A percentile compares a stretch with the other conserved stretches of the same genome.
Conservation (phyloP, 2,888 invertebrate species). For the Microchrysa polita region DNA sequence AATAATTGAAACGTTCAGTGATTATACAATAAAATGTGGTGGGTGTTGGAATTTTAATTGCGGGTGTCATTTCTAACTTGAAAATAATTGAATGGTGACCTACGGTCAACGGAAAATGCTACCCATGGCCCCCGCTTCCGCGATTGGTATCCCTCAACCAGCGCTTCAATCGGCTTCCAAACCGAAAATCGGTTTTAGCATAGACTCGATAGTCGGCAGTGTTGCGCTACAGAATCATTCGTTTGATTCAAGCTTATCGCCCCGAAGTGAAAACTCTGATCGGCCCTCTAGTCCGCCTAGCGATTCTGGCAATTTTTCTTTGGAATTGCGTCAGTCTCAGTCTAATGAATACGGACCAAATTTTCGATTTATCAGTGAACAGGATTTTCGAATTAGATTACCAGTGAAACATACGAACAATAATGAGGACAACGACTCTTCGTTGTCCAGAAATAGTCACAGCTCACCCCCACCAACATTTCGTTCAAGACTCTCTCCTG, state of each 20-base stretch:
- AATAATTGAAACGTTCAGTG: slow-evolving; percentile 22
- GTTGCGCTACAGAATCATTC: slow-evolving; percentile 53
- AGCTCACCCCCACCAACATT: background rate
- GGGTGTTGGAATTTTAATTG: slow-evolving; percentile 14
- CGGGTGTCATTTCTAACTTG: slow-evolving; percentile 15
- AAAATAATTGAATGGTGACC: slow-evolving; percentile 59
- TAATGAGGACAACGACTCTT: slow-evolving; percentile 14
- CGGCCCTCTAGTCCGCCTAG: slow-evolving; percentile 49
- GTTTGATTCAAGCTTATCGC: slow-evolving; percentile 51
- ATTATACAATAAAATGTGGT: slow-evolving; percentile 14
- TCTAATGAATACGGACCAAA: slow-evolving; percentile 35
- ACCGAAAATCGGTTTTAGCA: slow-evolving; percentile 94
- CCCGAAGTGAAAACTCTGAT: slow-evolving; percentile 49
- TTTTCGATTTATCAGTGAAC: background rate
- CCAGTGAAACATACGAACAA: background rate
- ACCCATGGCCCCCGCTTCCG: slow-evolving; percentile 92
- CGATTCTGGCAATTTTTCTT: slow-evolving; percentile 52
- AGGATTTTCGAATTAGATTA: too few species aligned
- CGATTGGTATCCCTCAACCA: slow-evolving; percentile 79
- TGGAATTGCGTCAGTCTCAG: slow-evolving; percentile 54
- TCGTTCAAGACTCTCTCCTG: background rate
- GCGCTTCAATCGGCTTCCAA: slow-evolving; percentile 74
- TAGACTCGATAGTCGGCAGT: slow-evolving; percentile 89
- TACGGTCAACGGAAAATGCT: slow-evolving; percentile 74
- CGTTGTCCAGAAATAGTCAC: background rate